A percentile compares a stretch with the other conserved stretches of the same genome.
These are phyloP conservation scores for Halictus ligatus DNA, from an alignment of 2,888 invertebrate genomes.

Conservation along the genomic window DNA sequence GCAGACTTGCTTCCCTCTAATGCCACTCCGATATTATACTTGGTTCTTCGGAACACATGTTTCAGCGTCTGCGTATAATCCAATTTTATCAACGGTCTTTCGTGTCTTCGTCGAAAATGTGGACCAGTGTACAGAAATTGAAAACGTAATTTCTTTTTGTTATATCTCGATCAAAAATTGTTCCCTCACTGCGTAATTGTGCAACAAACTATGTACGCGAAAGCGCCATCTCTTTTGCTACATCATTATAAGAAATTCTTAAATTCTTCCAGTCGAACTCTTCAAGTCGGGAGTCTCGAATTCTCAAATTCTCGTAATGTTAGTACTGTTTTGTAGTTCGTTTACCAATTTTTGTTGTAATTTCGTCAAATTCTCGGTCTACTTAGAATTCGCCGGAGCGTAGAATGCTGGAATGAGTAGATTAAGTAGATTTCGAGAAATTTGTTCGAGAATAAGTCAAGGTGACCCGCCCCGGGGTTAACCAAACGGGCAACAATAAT, in stretches of 20 bases:
- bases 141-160: too few relatives aligned
- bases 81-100: neutral
- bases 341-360: neutral
- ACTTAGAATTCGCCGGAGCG: neutral
- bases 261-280: too few relatives aligned
- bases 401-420: neutral
- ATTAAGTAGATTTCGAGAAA: neutral
- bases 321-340: too few relatives aligned
- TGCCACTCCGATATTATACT: neutral
- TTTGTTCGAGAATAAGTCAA: neutral
- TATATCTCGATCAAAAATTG: too few relatives aligned
- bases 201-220: too few relatives aligned
- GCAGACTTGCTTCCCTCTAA: neutral
- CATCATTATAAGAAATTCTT: too few relatives aligned
- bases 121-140: too few relatives aligned
- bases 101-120: too few relatives aligned
- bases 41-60: neutral
- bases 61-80: neutral
- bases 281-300: too few relatives aligned
- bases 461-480: slow-evolving; percentile 4
- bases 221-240: too few relatives aligned
- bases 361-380: neutral
- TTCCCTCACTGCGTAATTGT: too few relatives aligned
- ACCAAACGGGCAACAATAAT: neutral
- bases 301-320: too few relatives aligned